Evolutionary conservation across 2,888 invertebrate species (phyloP).

Genomic region (Ophioninae sp.): DNA sequence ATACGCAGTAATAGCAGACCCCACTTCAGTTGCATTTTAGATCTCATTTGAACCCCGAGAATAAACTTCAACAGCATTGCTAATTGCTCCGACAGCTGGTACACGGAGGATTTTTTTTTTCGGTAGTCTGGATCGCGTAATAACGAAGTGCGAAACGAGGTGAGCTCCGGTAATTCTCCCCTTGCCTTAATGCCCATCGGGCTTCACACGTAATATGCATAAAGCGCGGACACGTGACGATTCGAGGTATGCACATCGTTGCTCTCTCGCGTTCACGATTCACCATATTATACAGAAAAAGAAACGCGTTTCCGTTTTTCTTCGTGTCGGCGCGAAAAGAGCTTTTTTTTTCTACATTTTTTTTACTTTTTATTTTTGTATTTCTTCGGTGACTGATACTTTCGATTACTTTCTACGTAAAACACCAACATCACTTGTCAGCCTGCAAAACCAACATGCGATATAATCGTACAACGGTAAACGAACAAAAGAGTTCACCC

Average conservation of each 20-base stretch:
- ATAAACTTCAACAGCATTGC: background rate
- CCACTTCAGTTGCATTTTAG: background rate
- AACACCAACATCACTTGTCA: background rate
- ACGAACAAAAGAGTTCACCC: background rate
- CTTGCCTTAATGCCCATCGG: constrained; percentile 1
- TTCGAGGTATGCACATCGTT: constrained; percentile 5
- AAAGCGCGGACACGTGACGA: constrained; percentile 20
- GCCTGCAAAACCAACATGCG: background rate
- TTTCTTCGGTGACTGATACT: background rate
- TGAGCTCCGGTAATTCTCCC: background rate
- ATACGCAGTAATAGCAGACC: background rate
- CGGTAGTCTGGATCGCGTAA: background rate
- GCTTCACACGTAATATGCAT: constrained; percentile 21
- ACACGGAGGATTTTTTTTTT: background rate
- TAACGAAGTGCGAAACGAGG: constrained; percentile 24
- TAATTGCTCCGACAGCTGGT: constrained; percentile 26
- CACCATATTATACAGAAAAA: background rate
- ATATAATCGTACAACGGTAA: background rate
- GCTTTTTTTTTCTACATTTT: constrained; percentile 2
- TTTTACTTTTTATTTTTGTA: background rate
- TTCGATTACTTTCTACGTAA: background rate
- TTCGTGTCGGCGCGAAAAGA: background rate
- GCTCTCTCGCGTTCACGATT: background rate
- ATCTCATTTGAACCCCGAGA: constrained; percentile 2
- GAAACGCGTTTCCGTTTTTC: background rate